Evolutionary conservation across 2,797 vertebrate genomes (phyloP).

Genomic region (Neomorphus geoffroyi): DNA sequence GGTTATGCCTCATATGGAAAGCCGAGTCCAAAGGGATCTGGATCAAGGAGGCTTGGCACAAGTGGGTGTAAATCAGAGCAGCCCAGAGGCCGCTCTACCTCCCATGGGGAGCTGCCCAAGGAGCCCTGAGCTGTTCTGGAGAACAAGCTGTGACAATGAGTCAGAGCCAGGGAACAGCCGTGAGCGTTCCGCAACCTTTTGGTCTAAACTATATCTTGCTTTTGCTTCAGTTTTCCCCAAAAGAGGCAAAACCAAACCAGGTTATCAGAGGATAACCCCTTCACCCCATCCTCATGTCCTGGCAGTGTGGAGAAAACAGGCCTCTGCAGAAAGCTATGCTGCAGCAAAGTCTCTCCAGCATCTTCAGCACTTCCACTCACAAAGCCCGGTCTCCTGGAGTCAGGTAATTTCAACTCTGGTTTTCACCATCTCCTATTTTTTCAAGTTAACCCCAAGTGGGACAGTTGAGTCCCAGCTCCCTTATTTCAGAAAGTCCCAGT

Average conservation of each 20-base stretch:
- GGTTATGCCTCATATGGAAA: not conserved
- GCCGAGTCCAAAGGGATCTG: not conserved
- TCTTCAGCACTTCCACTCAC: not conserved
- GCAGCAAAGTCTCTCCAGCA: not conserved
- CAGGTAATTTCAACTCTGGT: not conserved
- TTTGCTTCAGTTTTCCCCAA: not conserved
- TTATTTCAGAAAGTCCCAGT: not conserved
- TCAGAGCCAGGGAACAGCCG: not conserved
- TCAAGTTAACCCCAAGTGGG: no score
- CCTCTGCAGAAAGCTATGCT: not conserved
- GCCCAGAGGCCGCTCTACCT: not conserved
- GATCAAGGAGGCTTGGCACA: not conserved
- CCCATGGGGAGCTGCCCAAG: not conserved
- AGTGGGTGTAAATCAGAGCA: not conserved
- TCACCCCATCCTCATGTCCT: not conserved
- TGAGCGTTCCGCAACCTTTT: not conserved
- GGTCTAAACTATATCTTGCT: rapidly evolving
- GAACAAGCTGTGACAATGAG: not conserved
- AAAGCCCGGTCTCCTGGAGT: not conserved
- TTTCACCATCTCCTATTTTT: not conserved
- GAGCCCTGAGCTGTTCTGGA: not conserved
- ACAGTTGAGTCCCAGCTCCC: rapidly evolving
- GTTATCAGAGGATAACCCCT: not conserved
- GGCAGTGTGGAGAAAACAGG: rapidly evolving
- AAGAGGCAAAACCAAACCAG: not conserved